Conservation (phyloP, 2,888 invertebrate genomes). For the Notocelia uddmanniana region DNA sequence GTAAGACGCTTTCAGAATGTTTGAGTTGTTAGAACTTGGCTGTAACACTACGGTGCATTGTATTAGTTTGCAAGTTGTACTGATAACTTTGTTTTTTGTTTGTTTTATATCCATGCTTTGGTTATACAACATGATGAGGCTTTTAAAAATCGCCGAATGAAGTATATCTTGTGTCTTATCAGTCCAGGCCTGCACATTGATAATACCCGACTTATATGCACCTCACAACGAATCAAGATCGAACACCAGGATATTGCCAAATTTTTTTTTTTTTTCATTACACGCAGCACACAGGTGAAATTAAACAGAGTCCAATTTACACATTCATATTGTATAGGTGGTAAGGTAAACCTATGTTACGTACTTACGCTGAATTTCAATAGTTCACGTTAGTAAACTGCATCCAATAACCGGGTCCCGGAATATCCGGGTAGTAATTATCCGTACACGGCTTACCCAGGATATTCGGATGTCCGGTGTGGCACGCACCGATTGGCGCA, state of each 20-base stretch:
- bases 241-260: too few relatives aligned
- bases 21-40: conserved; percentile 34
- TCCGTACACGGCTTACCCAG: conserved; percentile 53
- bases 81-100: conserved; percentile 7
- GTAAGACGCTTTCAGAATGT: conserved; percentile 33
- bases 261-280: too few relatives aligned
- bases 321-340: too few relatives aligned
- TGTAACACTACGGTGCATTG: conserved; percentile 16
- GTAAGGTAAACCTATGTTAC: too few relatives aligned
- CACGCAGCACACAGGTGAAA: too few relatives aligned
- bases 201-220: too few relatives aligned
- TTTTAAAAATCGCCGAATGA: too few relatives aligned
- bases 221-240: too few relatives aligned
- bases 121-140: too few relatives aligned
- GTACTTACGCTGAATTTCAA: not conserved
- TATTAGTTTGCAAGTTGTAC: conserved; percentile 7
- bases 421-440: conserved; percentile 58
- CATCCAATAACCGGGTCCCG: conserved; percentile 18
- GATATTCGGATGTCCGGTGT: conserved; percentile 48
- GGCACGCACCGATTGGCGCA: conserved; percentile 73
- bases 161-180: too few relatives aligned
- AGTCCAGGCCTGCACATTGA: too few relatives aligned
- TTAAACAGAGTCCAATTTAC: too few relatives aligned
- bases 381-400: not conserved
- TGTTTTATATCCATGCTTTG: not conserved